phyloP scores from a whole-genome alignment of 2,888 invertebrate species.

The Megamerina dolium region DNA sequence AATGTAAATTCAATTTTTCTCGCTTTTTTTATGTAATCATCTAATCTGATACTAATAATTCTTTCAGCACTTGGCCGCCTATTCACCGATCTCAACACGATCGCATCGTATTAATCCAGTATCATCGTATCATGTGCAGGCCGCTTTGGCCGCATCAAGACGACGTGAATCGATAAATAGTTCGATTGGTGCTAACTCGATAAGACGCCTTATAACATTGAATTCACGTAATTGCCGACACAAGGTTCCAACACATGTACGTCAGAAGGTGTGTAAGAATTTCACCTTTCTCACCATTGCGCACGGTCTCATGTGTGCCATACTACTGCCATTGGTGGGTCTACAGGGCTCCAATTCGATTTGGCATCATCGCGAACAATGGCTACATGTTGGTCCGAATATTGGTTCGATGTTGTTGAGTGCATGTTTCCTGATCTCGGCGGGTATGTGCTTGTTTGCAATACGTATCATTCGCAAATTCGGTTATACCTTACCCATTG shows the following conservation, averaged over 20 bases:
- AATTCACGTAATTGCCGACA: slow-evolving; percentile 52
- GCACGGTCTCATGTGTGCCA: slow-evolving; percentile 41
- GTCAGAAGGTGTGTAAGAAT: slow-evolving; percentile 41
- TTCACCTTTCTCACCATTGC: slow-evolving; percentile 43
- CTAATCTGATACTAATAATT: not conserved
- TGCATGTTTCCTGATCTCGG: slow-evolving; percentile 57
- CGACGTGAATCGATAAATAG: slow-evolving; percentile 66
- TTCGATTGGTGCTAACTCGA: slow-evolving; percentile 71
- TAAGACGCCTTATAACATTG: slow-evolving; percentile 63
- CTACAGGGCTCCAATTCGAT: slow-evolving; percentile 48
- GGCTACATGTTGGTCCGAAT: slow-evolving; percentile 46
- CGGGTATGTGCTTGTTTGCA: slow-evolving; percentile 53
- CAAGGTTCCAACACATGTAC: slow-evolving; percentile 45
- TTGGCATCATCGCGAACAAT: slow-evolving; percentile 47
- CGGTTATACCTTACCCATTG: slow-evolving; percentile 52
- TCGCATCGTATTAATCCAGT: slow-evolving; percentile 51
- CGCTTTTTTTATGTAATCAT: too few relatives aligned
- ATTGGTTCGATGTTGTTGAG: slow-evolving; percentile 60
- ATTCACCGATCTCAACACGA: slow-evolving; percentile 58
- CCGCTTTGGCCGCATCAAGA: slow-evolving; percentile 47
- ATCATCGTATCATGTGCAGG: slow-evolving; percentile 47
- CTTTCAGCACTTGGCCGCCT: slow-evolving; percentile 52
- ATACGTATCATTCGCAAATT: slow-evolving; percentile 53
- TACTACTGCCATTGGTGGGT: slow-evolving; percentile 43
- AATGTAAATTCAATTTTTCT: not conserved